These are phyloP conservation scores for Ceratina japonica DNA, from an alignment of 1,140 invertebrate genomes.

Conservation along the genomic window DNA sequence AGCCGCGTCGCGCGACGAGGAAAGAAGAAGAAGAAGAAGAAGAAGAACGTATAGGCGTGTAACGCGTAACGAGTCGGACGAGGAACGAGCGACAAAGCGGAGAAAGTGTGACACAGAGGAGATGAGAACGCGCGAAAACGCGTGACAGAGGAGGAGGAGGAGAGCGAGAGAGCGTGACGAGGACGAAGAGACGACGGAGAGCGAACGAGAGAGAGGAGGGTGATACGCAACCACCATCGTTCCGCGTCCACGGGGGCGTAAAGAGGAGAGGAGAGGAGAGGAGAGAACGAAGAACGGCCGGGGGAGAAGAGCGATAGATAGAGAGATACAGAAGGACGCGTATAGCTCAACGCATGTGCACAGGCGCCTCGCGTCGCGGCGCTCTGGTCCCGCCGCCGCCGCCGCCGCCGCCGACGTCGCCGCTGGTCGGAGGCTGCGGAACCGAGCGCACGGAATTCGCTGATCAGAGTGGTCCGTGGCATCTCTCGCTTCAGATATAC, in stretches of 20 bases:
- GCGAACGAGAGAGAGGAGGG: constrained; percentile 40
- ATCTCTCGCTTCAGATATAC: constrained; percentile 74
- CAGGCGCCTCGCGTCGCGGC: constrained; percentile 78
- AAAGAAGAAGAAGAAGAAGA: constrained; percentile 16
- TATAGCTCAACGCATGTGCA: constrained; percentile 78
- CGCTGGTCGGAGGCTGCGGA: constrained; percentile 73
- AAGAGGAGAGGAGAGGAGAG: constrained; percentile 50
- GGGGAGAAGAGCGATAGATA: constrained; percentile 46
- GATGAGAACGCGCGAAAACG: background rate
- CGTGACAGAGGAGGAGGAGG: constrained; percentile 22
- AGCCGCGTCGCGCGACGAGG: constrained; percentile 20
- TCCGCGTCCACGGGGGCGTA: constrained; percentile 70
- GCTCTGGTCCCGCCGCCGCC: constrained; percentile 70
- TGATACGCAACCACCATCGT: constrained; percentile 63
- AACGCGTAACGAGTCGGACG: too few species aligned
- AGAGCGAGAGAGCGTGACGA: constrained; percentile 5
- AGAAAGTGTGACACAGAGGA: constrained; percentile 24
- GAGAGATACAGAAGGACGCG: constrained; percentile 59
- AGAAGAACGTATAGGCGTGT: background rate
- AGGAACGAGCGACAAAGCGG: background rate
- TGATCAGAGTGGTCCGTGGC: constrained; percentile 76
- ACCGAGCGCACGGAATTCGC: constrained; percentile 76
- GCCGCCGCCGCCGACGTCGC: too few species aligned
- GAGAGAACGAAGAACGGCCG: constrained; percentile 54
- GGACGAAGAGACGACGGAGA: constrained; percentile 30